Conservation (phyloP, 2,888 invertebrate species). For the Dasypogon diadema region DNA sequence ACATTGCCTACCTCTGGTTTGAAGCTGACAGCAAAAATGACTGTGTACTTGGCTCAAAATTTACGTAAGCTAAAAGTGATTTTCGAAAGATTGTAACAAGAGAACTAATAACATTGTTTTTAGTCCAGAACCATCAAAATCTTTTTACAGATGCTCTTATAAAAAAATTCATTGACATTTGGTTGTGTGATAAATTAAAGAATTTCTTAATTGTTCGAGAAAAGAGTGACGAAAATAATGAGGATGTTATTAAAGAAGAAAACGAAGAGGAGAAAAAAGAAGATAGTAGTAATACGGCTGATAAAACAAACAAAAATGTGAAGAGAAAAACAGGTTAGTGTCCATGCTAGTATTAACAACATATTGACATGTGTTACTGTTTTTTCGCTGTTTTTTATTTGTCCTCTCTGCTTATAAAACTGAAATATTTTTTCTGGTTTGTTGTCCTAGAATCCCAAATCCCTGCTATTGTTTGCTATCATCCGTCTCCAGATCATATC, state of each 20-base stretch:
- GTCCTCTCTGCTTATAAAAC: too few species aligned
- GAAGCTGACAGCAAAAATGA: slow-evolving; percentile 60
- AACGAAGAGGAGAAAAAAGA: background rate
- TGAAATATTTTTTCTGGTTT: too few species aligned
- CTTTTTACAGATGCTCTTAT: slow-evolving; percentile 60
- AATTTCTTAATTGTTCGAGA: slow-evolving; percentile 53
- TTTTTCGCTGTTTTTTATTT: too few species aligned
- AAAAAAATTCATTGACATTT: slow-evolving; percentile 57
- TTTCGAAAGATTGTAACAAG: background rate
- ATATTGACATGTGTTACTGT: too few species aligned
- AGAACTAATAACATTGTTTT: slow-evolving; percentile 22
- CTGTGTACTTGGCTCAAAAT: slow-evolving; percentile 63
- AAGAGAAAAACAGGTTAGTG: too few species aligned
- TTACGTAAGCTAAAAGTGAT: slow-evolving; percentile 59
- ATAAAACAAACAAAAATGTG: too few species aligned
- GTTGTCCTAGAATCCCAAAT: too few species aligned
- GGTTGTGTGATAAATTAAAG: slow-evolving; percentile 58
- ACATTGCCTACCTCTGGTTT: slow-evolving; percentile 62
- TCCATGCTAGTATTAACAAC: too few species aligned
- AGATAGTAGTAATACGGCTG: background rate
- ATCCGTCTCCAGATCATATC: too few species aligned
- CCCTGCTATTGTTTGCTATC: too few species aligned
- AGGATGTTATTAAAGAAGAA: background rate
- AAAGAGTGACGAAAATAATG: background rate
- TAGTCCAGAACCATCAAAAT: slow-evolving; percentile 58